These are phyloP conservation scores for Saturnia pavonia DNA, from an alignment of 2,888 invertebrate genomes.

Conservation along the genomic window DNA sequence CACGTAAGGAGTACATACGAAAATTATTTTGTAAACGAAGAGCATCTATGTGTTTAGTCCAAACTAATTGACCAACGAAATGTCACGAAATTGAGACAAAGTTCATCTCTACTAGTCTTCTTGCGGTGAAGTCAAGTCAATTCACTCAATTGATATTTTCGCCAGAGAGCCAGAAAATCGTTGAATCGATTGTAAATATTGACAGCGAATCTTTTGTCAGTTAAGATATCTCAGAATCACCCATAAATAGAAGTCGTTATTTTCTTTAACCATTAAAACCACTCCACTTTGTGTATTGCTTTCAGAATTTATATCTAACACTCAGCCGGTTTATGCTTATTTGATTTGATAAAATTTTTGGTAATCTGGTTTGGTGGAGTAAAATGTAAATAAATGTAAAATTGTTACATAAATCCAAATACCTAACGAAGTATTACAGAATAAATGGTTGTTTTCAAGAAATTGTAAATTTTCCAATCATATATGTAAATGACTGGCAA, in stretches of 20 bases:
- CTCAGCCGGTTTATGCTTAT: slow-evolving; percentile 17
- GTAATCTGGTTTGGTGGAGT: background rate
- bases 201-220: background rate
- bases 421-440: background rate
- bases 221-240: background rate
- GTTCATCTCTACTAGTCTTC: background rate
- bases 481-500: background rate
- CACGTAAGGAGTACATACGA: too few species aligned
- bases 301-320: slow-evolving; percentile 6
- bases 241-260: background rate
- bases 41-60: too few species aligned
- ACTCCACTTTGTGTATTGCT: background rate
- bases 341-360: background rate
- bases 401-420: background rate
- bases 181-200: background rate
- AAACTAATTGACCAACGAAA: background rate
- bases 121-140: background rate
- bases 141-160: background rate
- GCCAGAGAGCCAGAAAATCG: background rate
- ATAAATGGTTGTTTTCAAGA: background rate
- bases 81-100: background rate
- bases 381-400: background rate
- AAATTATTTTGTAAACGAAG: too few species aligned
- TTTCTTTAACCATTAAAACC: background rate
- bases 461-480: background rate